Percentiles rank a stretch among this genome's conserved stretches.
Conservation (phyloP, 2,113 vertebrate species). For the Pituophis catenifer region DNA sequence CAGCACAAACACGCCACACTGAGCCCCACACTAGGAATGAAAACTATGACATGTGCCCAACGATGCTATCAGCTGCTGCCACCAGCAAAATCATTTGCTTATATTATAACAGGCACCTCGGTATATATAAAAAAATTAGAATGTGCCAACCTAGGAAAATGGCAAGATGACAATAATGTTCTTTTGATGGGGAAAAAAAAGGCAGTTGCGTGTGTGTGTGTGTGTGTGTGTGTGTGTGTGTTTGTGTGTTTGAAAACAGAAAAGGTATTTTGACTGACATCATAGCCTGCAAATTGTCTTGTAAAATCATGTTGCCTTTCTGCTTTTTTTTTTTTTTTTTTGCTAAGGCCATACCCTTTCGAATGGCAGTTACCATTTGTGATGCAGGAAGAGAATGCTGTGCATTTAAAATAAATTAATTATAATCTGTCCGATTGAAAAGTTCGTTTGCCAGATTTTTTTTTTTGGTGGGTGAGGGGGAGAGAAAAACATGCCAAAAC, state of each 20-base stretch:
- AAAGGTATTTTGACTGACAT: not conserved
- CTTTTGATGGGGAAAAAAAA: not conserved
- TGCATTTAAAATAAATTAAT: not conserved
- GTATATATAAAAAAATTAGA: not conserved
- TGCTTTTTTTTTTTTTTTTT: not conserved
- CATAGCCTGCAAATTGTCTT: not conserved
- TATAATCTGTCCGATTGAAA: not conserved
- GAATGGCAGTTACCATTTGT: not conserved
- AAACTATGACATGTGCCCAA: not conserved
- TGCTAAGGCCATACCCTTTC: not conserved
- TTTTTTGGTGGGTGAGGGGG: too few relatives aligned
- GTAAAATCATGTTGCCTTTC: not conserved
- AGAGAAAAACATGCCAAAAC: not conserved
- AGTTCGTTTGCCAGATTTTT: not conserved
- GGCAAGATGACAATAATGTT: constrained; percentile 9
- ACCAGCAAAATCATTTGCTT: not conserved
- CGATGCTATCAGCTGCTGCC: not conserved
- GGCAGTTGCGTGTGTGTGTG: too few relatives aligned
- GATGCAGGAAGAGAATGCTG: constrained; percentile 6
- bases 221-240: too few relatives aligned
- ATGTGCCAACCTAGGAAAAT: not conserved
- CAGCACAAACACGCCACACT: not conserved
- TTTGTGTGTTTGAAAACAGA: not conserved
- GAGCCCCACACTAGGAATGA: not conserved
- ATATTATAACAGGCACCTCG: not conserved